Conservation (phyloP, 2,797 vertebrate genomes). For the Tapera naevia region DNA sequence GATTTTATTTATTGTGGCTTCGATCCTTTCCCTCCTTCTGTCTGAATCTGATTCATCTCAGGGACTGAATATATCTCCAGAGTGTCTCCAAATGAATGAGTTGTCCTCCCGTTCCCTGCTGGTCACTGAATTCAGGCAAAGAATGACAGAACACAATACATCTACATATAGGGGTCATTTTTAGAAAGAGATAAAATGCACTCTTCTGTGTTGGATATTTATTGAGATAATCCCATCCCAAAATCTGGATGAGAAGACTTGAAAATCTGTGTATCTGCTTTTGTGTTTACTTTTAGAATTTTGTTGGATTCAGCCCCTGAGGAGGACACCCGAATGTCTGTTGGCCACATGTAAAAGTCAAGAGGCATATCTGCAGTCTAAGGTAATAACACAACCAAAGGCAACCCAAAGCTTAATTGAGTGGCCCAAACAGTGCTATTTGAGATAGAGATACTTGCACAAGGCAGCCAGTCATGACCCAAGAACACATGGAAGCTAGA, state of each 20-base stretch:
- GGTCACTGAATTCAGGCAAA: neutral
- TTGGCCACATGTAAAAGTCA: neutral
- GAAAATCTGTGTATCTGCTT: neutral
- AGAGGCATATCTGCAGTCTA: neutral
- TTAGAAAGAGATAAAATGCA: neutral
- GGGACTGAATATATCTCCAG: neutral
- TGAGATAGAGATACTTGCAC: neutral
- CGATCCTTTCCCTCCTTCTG: neutral
- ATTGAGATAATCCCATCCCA: neutral
- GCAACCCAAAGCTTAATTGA: neutral
- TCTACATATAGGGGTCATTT: neutral
- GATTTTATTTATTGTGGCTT: neutral
- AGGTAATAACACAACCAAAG: neutral
- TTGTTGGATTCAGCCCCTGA: neutral
- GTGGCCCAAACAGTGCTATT: neutral
- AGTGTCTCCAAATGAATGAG: neutral
- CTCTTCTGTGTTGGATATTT: neutral
- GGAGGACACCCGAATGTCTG: neutral
- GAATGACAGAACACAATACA: accelerated
- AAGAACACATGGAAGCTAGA: neutral
- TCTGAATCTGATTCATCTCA: neutral
- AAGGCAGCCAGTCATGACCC: neutral
- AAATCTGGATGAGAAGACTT: neutral
- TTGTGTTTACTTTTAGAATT: neutral
- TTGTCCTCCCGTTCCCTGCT: neutral